Percentiles rank a stretch among this genome's conserved stretches.
phyloP scores from a whole-genome alignment of 1,140 invertebrate species.

The Leucophenga varia region DNA sequence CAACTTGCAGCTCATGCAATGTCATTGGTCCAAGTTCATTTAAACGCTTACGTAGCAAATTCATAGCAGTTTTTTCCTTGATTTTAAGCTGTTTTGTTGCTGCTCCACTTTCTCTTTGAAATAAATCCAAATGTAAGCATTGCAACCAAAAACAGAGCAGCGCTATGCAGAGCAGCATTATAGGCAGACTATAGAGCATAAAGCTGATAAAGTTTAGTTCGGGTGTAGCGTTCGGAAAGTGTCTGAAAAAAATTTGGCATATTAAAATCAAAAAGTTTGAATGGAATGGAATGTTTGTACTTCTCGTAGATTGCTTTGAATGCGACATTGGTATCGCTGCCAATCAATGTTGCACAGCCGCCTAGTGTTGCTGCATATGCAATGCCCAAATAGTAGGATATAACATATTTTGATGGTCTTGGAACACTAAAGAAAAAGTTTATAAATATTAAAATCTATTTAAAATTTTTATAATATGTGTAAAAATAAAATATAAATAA shows the following conservation, averaged over 20 bases:
- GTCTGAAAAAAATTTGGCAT: constrained; percentile 17
- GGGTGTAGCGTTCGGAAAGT: constrained; percentile 59
- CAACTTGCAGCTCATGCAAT: constrained; percentile 75
- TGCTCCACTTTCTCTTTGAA: constrained; percentile 57
- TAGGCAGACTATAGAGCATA: constrained; percentile 62
- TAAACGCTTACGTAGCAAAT: constrained; percentile 68
- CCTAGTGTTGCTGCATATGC: constrained; percentile 79
- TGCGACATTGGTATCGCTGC: constrained; percentile 83
- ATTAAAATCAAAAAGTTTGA: background rate
- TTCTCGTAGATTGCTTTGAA: constrained; percentile 71
- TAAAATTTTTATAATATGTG: background rate
- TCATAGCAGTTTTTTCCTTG: constrained; percentile 62
- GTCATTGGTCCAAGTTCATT: constrained; percentile 71
- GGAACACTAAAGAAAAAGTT: constrained; percentile 6
- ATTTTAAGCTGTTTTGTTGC: constrained; percentile 50
- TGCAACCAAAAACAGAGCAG: constrained; percentile 71
- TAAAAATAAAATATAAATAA: background rate
- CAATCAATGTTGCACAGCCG: constrained; percentile 79
- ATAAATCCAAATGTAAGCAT: constrained; percentile 70
- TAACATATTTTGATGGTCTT: constrained; percentile 63
- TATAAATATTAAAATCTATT: background rate
- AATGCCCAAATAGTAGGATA: constrained; percentile 70
- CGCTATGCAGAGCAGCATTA: constrained; percentile 70
- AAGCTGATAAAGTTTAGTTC: constrained; percentile 73
- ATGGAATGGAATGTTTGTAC: constrained; percentile 46